Conservation (phyloP, 1,140 invertebrate species). For the Eurosta solidaginis region DNA sequence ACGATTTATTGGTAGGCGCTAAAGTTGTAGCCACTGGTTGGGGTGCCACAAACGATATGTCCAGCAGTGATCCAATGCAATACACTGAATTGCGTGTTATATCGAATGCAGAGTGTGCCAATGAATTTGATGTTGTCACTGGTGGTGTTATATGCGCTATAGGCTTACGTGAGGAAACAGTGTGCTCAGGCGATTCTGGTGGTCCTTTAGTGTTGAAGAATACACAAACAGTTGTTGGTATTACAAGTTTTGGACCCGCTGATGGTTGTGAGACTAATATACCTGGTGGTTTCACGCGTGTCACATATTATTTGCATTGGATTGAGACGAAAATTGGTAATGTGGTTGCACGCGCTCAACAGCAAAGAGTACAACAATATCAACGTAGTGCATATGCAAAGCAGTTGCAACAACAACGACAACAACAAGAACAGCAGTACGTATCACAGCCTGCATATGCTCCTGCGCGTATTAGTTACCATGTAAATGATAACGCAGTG, state of each 20-base stretch:
- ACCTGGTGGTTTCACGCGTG: constrained; percentile 53
- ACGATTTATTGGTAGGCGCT: constrained; percentile 46
- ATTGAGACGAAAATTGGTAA: constrained; percentile 52
- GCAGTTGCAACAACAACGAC: constrained; percentile 32
- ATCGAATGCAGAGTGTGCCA: constrained; percentile 49
- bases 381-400: too few relatives aligned
- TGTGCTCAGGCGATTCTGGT: constrained; percentile 55
- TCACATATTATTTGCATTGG: constrained; percentile 55
- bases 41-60: constrained; percentile 51
- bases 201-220: constrained; percentile 52
- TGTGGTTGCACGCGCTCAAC: neutral
- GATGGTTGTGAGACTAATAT: constrained; percentile 55
- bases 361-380: neutral
- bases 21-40: constrained; percentile 56
- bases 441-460: neutral
- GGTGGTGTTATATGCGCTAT: constrained; percentile 53
- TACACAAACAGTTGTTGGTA: constrained; percentile 52
- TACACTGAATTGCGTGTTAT: constrained; percentile 56
- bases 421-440: constrained; percentile 30
- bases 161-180: constrained; percentile 52
- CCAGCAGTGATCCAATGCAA: constrained; percentile 52
- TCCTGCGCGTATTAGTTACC: neutral
- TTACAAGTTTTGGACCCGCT: constrained; percentile 55
- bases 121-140: constrained; percentile 54
- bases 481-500: neutral